phyloP scores from a whole-genome alignment of 1,140 invertebrate genomes.

The Forficula auricularia region DNA sequence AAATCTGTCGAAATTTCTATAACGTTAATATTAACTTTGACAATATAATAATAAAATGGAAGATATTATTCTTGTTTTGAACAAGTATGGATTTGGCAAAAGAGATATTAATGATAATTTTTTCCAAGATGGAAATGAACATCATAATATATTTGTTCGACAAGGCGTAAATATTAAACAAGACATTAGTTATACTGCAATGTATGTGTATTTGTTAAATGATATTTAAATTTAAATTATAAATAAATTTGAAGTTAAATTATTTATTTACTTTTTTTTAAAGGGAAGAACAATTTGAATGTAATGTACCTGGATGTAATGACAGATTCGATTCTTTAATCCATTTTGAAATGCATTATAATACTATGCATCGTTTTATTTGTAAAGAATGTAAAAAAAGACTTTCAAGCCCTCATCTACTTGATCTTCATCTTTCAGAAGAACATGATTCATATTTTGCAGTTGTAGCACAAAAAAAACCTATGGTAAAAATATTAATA shows the following conservation, averaged over 20 bases:
- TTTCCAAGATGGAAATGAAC: slow-evolving; percentile 22
- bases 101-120: slow-evolving; percentile 24
- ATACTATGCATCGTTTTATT: slow-evolving; percentile 27
- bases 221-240: background rate
- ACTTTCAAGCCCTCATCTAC: slow-evolving; percentile 39
- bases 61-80: slow-evolving; percentile 9
- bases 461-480: slow-evolving; percentile 35
- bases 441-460: slow-evolving; percentile 49
- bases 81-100: slow-evolving; percentile 21
- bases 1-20: too few species aligned
- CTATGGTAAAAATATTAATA: slow-evolving; percentile 39
- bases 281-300: slow-evolving; percentile 27
- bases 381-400: slow-evolving; percentile 36
- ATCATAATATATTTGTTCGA: slow-evolving; percentile 26
- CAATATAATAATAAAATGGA: too few species aligned
- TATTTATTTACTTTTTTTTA: slow-evolving; percentile 13
- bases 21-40: too few species aligned
- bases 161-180: slow-evolving; percentile 13
- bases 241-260: background rate
- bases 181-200: background rate
- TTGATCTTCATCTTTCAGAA: slow-evolving; percentile 52
- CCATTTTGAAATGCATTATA: slow-evolving; percentile 32
- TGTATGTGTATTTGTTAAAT: slow-evolving; percentile 2
- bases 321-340: slow-evolving; percentile 25
- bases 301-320: slow-evolving; percentile 24